These are phyloP conservation scores for Sarcophaga carnaria DNA, from an alignment of 2,888 invertebrate species.

Conservation along the genomic window DNA sequence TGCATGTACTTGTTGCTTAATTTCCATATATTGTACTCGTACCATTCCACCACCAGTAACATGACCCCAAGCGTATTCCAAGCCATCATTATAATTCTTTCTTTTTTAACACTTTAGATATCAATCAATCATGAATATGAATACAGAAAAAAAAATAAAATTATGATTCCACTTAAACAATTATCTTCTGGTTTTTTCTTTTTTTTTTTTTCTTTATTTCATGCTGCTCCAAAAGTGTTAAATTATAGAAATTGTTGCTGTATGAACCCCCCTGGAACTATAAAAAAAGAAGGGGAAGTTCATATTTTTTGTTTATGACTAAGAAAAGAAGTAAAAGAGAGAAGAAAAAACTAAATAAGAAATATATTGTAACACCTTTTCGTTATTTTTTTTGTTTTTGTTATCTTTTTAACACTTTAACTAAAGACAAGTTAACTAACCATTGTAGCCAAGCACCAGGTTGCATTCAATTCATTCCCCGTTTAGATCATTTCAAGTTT, in stretches of 20 bases:
- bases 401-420: conserved; percentile 45
- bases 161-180: conserved; percentile 66
- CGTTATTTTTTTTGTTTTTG: conserved; percentile 19
- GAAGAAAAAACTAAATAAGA: conserved; percentile 8
- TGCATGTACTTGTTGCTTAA: too few species aligned
- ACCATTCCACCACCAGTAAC: conserved; percentile 11
- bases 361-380: conserved; percentile 67
- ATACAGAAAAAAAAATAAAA: neutral
- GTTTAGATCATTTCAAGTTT: conserved; percentile 19
- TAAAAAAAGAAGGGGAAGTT: conserved; percentile 3
- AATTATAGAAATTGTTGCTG: conserved; percentile 14
- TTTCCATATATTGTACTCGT: neutral
- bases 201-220: neutral
- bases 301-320: neutral
- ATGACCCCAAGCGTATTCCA: conserved; percentile 44
- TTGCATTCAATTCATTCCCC: conserved; percentile 1
- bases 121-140: conserved; percentile 63
- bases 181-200: conserved; percentile 49
- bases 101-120: conserved; percentile 57
- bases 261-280: neutral
- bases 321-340: neutral
- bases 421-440: conserved; percentile 9
- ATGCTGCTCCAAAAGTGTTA: conserved; percentile 18
- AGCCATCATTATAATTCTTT: conserved; percentile 55
- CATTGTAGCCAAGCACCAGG: conserved; percentile 4